Percentiles rank a stretch among this genome's conserved stretches.
Evolutionary conservation across 2,888 invertebrate species (phyloP).

Genomic region (Notocelia uddmanniana): DNA sequence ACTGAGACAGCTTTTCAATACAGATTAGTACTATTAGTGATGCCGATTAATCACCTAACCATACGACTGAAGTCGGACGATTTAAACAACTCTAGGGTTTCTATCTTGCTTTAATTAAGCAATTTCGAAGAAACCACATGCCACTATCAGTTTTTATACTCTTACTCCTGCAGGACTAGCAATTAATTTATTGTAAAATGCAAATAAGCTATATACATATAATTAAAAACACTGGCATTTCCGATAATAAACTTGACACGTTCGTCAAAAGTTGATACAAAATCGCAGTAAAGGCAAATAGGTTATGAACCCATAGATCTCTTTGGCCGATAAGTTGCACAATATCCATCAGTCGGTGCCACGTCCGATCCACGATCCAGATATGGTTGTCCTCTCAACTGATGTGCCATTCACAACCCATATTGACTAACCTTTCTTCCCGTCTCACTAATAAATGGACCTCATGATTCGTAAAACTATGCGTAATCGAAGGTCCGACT

Average conservation of each 20-base stretch:
- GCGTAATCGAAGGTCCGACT: neutral
- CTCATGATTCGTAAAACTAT: neutral
- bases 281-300: slow-evolving; percentile 24
- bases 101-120: no score
- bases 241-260: no score
- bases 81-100: no score
- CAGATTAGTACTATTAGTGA: neutral
- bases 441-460: neutral
- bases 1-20: neutral
- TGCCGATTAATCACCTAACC: neutral
- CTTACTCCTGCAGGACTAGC: neutral
- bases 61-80: neutral
- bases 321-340: slow-evolving; percentile 28
- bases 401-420: neutral
- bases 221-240: no score
- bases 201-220: no score
- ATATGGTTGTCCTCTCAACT: slow-evolving; percentile 39
- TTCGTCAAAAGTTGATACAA: neutral
- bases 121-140: neutral
- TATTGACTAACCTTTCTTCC: neutral
- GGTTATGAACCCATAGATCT: slow-evolving; percentile 47
- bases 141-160: neutral
- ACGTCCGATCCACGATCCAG: slow-evolving; percentile 52
- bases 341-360: slow-evolving; percentile 46
- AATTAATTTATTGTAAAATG: neutral